A percentile compares a stretch with the other conserved stretches of the same genome.
Evolutionary conservation across 2,113 vertebrate species (phyloP).

Genomic region (Narcine bancroftii): DNA sequence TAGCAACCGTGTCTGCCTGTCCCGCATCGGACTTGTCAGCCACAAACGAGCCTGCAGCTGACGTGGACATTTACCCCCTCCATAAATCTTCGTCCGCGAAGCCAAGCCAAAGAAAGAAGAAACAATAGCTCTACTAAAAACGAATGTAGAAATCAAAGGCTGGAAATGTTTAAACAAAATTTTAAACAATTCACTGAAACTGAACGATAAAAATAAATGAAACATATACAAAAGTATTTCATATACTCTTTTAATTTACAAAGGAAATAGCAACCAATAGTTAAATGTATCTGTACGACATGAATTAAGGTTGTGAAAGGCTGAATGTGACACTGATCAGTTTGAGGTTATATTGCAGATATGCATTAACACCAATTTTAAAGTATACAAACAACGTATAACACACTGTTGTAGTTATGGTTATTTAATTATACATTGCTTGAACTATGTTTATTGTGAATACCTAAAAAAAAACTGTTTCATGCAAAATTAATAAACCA

Average conservation of each 20-base stretch:
- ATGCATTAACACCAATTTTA: not conserved
- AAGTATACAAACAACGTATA: not conserved
- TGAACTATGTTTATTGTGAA: not conserved
- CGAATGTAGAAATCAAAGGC: no score
- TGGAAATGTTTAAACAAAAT: not conserved
- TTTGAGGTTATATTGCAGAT: not conserved
- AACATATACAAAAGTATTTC: not conserved
- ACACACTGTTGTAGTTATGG: not conserved
- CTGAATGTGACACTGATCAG: not conserved
- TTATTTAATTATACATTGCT: not conserved
- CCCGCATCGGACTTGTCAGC: no score
- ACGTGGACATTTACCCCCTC: no score
- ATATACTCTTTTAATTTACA: not conserved
- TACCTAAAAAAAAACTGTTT: not conserved
- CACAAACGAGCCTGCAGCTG: no score
- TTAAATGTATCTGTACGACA: not conserved
- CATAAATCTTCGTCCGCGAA: no score
- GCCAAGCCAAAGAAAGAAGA: no score
- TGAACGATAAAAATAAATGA: not conserved
- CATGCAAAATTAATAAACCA: not conserved
- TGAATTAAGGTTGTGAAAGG: no score
- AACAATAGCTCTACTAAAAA: not conserved
- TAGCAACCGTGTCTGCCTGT: no score
- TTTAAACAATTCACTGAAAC: not conserved
- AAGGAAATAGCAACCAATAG: not conserved